Base-by-base conservation (phyloP, 2,113 vertebrate species). In the Ctenodactylus gundi region DNA sequence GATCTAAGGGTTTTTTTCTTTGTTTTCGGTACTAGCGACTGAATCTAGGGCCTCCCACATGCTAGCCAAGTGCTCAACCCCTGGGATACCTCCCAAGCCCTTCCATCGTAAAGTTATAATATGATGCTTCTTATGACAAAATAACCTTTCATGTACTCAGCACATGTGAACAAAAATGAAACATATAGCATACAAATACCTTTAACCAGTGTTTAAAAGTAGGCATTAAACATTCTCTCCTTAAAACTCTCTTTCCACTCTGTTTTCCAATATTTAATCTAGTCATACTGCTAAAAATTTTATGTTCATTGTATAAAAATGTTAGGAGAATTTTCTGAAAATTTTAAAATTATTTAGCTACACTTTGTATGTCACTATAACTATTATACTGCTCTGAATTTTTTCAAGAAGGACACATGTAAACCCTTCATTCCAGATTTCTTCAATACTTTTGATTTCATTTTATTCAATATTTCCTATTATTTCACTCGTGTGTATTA, bases 171-270 rank as follows among this genome's bases (percentile, higher is more conserved):
- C 27, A 88, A 82, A 82, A 91, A 81, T 73, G 57, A 93, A 64
- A 70, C 90, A 86, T 41, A 60, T 41, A 2, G 3, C 6, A 57
- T 75, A 55, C 36, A 82, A 86, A 83, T 78, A 76, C 29, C 6
- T 85, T 55, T n/a, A n/a, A n/a, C n/a, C n/a, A n/a, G n/a, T n/a
- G n/a, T 70, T 72, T 44, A 34, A 44, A 72, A 88, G 58, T 68
- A 80, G 34, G 70, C 70, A 62, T 93, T 84, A 76, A 73, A 31
- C 44, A 62, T 93, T 86, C 39, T 83, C 72, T n/a, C 77, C 78
- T 81, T 87, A 70, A 91, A 93, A 93, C 80, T 36, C 60, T 4
- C 9, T 51, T 93, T 78, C 36, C 27, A 6, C 83, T 86, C 41
- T 57, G 76, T 77, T 62, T 93, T 82, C 70, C 46, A 49, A n/a